A percentile compares a stretch with the other conserved stretches of the same genome.
phyloP scores from a whole-genome alignment of 2,888 invertebrate species.

The Achlya flavicornis region DNA sequence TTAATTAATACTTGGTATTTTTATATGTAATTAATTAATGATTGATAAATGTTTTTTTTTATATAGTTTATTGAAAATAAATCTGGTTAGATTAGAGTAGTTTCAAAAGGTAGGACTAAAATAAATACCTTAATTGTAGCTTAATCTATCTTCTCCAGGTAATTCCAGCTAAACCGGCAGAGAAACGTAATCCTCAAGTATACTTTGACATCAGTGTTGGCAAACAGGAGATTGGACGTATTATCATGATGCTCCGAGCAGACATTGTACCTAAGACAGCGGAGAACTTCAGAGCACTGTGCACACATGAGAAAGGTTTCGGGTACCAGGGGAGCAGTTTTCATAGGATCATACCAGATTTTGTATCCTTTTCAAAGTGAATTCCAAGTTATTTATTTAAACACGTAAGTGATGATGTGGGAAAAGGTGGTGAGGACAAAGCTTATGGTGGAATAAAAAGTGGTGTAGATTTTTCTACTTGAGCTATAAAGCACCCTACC shows the following conservation, averaged over 20 bases:
- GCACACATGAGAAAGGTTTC: conserved; percentile 98
- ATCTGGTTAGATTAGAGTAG: too few relatives aligned
- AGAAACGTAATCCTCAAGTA: conserved; percentile 92
- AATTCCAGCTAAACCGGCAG: conserved; percentile 57
- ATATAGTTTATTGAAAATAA: too few relatives aligned
- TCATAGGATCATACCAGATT: conserved; percentile 98
- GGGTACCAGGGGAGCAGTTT: conserved; percentile 96
- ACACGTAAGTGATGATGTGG: too few relatives aligned
- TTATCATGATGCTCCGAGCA: conserved; percentile 95
- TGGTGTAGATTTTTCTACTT: too few relatives aligned
- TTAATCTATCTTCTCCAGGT: conserved; percentile 42
- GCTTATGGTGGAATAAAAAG: too few relatives aligned
- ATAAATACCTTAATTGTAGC: too few relatives aligned
- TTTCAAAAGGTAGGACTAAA: too few relatives aligned
- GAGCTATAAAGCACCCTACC: too few relatives aligned
- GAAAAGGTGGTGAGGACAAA: too few relatives aligned
- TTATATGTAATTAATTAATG: too few relatives aligned
- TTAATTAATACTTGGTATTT: too few relatives aligned
- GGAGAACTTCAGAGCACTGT: conserved; percentile 95
- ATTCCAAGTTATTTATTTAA: background rate
- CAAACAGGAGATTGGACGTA: conserved; percentile 92
- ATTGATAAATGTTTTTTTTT: too few relatives aligned
- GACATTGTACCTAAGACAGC: conserved; percentile 98
- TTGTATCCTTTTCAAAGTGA: conserved; percentile 89
- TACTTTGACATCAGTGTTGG: conserved; percentile 98